These are phyloP conservation scores for Xiphophorus maculatus DNA, from an alignment of 2,113 vertebrate species.

Conservation along the genomic window DNA sequence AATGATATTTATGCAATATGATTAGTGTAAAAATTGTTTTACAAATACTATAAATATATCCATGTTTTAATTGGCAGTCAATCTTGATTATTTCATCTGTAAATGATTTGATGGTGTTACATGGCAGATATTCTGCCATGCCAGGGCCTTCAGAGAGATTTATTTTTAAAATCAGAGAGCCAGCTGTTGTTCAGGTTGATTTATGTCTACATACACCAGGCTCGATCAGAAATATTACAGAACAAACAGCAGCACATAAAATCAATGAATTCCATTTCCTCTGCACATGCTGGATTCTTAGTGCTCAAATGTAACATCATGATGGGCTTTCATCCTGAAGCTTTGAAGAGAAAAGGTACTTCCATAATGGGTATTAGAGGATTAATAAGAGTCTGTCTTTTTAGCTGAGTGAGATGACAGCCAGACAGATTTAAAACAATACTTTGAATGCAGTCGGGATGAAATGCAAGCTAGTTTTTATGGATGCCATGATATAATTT, in stretches of 20 bases:
- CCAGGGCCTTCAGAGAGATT: constrained; percentile 69
- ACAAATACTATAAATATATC: constrained; percentile 59
- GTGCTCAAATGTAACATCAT: constrained; percentile 42
- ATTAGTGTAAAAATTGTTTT: constrained; percentile 49
- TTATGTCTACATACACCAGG: constrained; percentile 39
- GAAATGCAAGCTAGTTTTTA: too few species aligned
- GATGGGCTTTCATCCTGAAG: constrained; percentile 32
- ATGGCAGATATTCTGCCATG: constrained; percentile 61
- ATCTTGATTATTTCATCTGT: constrained; percentile 60
- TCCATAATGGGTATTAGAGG: constrained; percentile 27
- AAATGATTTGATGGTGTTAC: constrained; percentile 70
- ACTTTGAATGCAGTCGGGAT: too few species aligned
- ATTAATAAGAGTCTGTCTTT: constrained; percentile 22
- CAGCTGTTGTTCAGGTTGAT: constrained; percentile 51
- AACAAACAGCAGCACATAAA: constrained; percentile 49
- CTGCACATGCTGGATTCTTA: constrained; percentile 58
- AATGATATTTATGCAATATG: constrained; percentile 26
- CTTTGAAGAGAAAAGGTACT: constrained; percentile 56
- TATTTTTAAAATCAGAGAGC: constrained; percentile 72
- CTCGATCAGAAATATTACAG: constrained; percentile 44
- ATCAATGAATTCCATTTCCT: constrained; percentile 59
- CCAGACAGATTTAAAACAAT: constrained; percentile 8
- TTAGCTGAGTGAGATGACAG: constrained; percentile 34
- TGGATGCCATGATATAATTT: too few species aligned
- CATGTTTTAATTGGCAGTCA: constrained; percentile 72